Evolutionary conservation across 2,113 vertebrate genomes (phyloP), one percentile per base, ranked within the genome.

Genomic region (Geococcyx californianus): DNA sequence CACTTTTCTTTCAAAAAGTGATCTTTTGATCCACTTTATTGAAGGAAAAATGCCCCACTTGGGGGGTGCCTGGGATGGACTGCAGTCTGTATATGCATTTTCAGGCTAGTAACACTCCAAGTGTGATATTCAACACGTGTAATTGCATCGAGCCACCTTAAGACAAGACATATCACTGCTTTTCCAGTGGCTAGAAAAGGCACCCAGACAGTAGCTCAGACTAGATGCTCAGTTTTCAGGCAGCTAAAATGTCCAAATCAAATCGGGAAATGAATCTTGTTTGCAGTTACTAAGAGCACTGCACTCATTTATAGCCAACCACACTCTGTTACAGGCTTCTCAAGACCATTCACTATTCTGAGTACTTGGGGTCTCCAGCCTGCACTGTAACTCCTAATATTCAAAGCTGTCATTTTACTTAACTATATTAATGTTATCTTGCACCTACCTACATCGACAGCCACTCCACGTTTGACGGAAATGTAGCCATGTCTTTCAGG

Each of bases 301-400:
- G 15, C 10, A 33, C 34, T 36, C 29, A 67, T 28, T 23, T 26
- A 13, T 6, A 55, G 38, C 31, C 47, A 83, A 70, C 64, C 33
- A 56, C 0, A 0, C 19, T 55, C 42, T 2, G 2, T 26, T 34
- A 54, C 8, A n/a, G 26, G 29, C 47, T 90, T 72, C 74, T 64
- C 52, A 45, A 82, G 78, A 63, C 10, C n/a, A 34, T 33, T 34
- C 40, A n/a, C 20, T 76, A 44, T 47, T 56, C 69, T 38, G 42
- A 70, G 31, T 34, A 55, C 24, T 4, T 3, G 19, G 11, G 38
- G 19, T 84, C 51, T 69, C 36, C 59, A 92, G 55, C 16, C 52
- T 70, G 18, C 25, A 13, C 21, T 55, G 58, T 63, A 90, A 52
- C 16, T 44, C 20, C 14, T 5, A 13, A 31, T 74, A 28, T n/a